Conservation (phyloP, 2,888 invertebrate species). For the Acleris holmiana region DNA sequence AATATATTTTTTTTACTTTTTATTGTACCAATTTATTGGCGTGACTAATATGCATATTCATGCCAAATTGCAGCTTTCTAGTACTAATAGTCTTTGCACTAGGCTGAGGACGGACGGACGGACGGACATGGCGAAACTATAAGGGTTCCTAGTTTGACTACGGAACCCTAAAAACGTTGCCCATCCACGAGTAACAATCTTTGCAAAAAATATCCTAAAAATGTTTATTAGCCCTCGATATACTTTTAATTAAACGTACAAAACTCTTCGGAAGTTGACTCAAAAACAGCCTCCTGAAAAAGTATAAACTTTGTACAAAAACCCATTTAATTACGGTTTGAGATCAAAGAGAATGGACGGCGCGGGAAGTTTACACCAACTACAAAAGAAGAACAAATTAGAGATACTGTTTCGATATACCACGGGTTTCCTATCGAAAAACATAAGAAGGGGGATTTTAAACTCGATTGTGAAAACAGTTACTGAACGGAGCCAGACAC, state of each 20-base stretch:
- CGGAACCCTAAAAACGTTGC: too few species aligned
- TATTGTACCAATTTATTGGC: too few species aligned
- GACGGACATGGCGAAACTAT: too few species aligned
- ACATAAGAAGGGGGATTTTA: neutral
- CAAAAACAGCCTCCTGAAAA: conserved; percentile 23
- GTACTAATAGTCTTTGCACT: too few species aligned
- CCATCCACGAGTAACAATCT: too few species aligned
- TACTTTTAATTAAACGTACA: conserved; percentile 14
- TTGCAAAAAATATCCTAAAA: neutral
- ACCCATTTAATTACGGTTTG: conserved; percentile 60
- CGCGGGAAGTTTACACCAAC: conserved; percentile 53
- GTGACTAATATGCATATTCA: too few species aligned
- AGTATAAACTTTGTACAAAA: conserved; percentile 48
- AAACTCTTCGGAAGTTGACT: conserved; percentile 3
- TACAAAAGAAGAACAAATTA: conserved; percentile 46
- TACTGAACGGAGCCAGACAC: too few species aligned
- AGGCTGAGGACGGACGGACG: too few species aligned
- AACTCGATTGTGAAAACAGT: too few species aligned
- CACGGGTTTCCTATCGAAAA: conserved; percentile 17
- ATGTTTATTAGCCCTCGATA: conserved; percentile 5
- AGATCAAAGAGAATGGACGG: conserved; percentile 54
- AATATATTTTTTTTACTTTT: too few species aligned
- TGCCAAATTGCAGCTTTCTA: too few species aligned
- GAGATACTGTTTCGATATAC: conserved; percentile 42
- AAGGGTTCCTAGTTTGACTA: too few species aligned